A percentile compares a stretch with the other conserved stretches of the same genome.
phyloP scores from a whole-genome alignment of 1,140 invertebrate species.

The Tenebrio molitor region DNA sequence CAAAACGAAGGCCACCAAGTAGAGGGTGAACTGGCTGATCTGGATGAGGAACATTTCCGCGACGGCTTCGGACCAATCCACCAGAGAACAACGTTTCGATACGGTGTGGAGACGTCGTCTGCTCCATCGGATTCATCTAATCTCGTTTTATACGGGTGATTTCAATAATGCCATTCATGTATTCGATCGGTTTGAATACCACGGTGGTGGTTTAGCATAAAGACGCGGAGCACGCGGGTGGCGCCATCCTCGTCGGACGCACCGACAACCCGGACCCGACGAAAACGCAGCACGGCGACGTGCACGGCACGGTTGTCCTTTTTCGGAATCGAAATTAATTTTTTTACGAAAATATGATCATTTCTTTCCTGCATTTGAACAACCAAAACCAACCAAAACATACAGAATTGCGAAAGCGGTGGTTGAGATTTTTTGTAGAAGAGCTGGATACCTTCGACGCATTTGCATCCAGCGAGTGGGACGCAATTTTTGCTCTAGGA shows the following conservation, averaged over 20 bases:
- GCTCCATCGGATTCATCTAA: neutral
- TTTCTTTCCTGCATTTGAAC: neutral
- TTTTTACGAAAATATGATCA: neutral
- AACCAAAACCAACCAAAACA: no score
- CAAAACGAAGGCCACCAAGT: constrained; percentile 15
- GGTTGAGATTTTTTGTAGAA: no score
- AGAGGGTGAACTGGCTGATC: constrained; percentile 29
- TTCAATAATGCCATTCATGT: constrained; percentile 48
- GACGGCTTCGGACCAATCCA: constrained; percentile 13
- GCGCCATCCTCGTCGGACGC: neutral
- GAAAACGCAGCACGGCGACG: neutral
- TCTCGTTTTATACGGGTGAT: constrained; percentile 40
- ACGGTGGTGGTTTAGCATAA: constrained; percentile 16
- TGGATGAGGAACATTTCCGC: constrained; percentile 28
- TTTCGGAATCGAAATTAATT: neutral
- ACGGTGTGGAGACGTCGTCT: constrained; percentile 39
- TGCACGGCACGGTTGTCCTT: neutral
- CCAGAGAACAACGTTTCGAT: constrained; percentile 42
- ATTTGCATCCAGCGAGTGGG: no score
- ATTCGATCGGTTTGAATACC: constrained; percentile 34
- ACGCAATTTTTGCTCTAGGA: no score
- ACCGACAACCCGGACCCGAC: no score
- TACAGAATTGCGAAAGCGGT: no score
- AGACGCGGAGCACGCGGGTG: neutral
- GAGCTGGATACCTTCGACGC: no score